Conservation (phyloP, 2,113 vertebrate species). For the Grammomys dolichurus region DNA sequence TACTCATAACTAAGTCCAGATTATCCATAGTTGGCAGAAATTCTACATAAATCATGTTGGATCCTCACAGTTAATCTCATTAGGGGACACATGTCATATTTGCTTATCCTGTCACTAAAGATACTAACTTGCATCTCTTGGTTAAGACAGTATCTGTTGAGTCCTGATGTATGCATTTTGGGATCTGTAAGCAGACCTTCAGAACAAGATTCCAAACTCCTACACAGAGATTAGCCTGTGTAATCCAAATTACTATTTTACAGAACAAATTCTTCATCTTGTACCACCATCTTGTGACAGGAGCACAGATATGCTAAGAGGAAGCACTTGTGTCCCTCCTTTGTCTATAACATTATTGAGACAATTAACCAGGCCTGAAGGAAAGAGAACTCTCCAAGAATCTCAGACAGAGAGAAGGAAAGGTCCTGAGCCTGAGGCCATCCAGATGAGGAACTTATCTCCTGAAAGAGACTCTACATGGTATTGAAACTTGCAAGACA, state of each 20-base stretch:
- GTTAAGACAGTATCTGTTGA: background rate
- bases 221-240: background rate
- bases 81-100: background rate
- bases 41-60: background rate
- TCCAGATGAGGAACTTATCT: background rate
- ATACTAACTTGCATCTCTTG: slow-evolving; percentile 9
- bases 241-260: slow-evolving; percentile 23
- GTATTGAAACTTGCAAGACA: background rate
- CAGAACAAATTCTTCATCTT: background rate
- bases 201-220: background rate
- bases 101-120: slow-evolving; percentile 12
- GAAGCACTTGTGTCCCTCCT: background rate
- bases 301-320: background rate
- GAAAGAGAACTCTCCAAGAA: background rate
- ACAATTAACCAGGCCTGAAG: background rate
- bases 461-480: background rate
- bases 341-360: background rate
- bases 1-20: slow-evolving; percentile 11
- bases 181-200: background rate
- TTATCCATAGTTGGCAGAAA: slow-evolving; percentile 6
- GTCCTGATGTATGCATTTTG: background rate
- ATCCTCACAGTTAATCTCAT: background rate
- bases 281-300: background rate
- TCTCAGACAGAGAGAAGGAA: background rate
- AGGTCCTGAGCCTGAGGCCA: background rate